Conservation (phyloP, 2,113 vertebrate genomes). For the Zosterops japonicus region DNA sequence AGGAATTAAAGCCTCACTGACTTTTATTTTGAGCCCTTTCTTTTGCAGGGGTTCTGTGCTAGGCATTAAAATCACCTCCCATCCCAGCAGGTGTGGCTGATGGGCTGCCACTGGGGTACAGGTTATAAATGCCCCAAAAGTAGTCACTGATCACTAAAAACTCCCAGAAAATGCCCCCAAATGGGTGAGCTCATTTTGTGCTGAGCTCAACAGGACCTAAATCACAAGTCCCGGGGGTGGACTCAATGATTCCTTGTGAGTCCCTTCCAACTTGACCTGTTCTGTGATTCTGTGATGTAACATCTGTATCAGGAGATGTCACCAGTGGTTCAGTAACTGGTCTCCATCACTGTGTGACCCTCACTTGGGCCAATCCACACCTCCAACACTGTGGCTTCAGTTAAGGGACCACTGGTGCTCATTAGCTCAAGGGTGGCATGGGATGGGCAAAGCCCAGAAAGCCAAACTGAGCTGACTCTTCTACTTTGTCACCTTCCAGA, state of each 20-base stretch:
- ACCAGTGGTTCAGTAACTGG: neutral
- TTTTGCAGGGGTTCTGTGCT: neutral
- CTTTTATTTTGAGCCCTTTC: slow-evolving; percentile 29
- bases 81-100: neutral
- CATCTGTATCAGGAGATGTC: neutral
- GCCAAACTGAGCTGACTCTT: neutral
- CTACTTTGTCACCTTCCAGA: neutral
- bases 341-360: neutral
- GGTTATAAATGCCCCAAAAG: neutral
- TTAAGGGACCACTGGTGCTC: neutral
- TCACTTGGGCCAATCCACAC: neutral
- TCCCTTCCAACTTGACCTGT: neutral
- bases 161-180: neutral
- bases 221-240: neutral
- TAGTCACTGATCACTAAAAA: rapidly evolving
- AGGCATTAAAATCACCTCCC: neutral
- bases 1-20: neutral
- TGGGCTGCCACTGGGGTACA: neutral
- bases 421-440: neutral
- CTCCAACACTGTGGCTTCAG: neutral
- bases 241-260: rapidly evolving
- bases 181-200: too few species aligned
- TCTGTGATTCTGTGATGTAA: neutral
- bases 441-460: neutral
- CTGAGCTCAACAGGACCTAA: neutral